These are phyloP conservation scores for Danio choprae DNA, from an alignment of 2,797 vertebrate species.

Conservation along the genomic window DNA sequence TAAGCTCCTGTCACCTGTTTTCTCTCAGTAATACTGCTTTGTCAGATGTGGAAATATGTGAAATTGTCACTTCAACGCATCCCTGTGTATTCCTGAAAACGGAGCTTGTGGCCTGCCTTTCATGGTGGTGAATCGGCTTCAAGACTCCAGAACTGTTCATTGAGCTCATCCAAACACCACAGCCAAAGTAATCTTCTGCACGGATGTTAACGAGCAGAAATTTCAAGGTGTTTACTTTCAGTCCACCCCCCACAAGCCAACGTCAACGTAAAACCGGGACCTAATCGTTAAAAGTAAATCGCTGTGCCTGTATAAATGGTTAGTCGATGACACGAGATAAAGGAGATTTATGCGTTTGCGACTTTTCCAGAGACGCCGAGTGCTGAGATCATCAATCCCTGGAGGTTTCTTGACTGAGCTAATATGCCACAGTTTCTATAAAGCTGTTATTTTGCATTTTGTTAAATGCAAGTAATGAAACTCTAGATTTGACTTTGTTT, in stretches of 20 bases:
- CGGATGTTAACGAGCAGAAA: conserved; percentile 52
- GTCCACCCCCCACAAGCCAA: conserved; percentile 45
- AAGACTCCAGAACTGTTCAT: conserved; percentile 12
- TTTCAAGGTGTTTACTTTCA: conserved; percentile 53
- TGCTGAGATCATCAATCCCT: conserved; percentile 2
- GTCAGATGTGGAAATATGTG: conserved; percentile 40
- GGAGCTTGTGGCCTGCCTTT: conserved; percentile 43
- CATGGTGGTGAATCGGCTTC: conserved; percentile 53
- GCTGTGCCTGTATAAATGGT: conserved; percentile 30
- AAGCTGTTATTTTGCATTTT: background rate
- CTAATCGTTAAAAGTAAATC: conserved; percentile 46
- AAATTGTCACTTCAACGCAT: conserved; percentile 28
- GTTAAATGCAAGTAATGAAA: background rate
- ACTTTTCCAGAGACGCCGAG: background rate
- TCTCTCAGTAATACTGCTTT: conserved; percentile 55
- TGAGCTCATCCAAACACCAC: conserved; percentile 46
- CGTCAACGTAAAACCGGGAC: conserved; percentile 42
- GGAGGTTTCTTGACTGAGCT: background rate
- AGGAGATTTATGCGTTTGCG: background rate
- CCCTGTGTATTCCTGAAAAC: background rate
- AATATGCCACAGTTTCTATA: background rate
- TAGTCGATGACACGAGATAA: conserved; percentile 19
- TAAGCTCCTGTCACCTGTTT: conserved; percentile 57
- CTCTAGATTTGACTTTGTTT: background rate
- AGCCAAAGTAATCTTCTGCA: conserved; percentile 44